Conservation (phyloP, 1,140 invertebrate species). For the Lordiphosa mommai region DNA sequence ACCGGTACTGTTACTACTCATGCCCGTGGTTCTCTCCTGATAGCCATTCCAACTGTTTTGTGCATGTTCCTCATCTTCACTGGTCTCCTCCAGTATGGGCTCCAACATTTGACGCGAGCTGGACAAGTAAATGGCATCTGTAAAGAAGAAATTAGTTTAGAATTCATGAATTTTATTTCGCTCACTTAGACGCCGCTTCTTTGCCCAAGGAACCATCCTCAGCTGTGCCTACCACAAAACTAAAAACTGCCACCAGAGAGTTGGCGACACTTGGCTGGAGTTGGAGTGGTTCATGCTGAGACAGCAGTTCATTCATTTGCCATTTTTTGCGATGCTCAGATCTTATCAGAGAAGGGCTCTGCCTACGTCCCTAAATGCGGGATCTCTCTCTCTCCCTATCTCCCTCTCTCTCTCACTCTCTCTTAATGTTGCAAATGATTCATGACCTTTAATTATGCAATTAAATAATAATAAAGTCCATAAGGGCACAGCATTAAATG, state of each 20-base stretch:
- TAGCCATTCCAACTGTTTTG: conserved; percentile 54
- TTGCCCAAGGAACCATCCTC: conserved; percentile 38
- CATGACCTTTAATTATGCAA: conserved; percentile 54
- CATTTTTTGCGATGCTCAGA: conserved; percentile 13
- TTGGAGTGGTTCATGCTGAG: conserved; percentile 1
- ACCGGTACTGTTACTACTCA: conserved; percentile 19
- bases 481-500: conserved; percentile 2
- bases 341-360: conserved; percentile 20
- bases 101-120: conserved; percentile 81
- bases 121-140: conserved; percentile 73
- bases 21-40: conserved; percentile 22
- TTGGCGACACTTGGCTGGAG: conserved; percentile 25
- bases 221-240: conserved; percentile 39
- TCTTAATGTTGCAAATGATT: conserved; percentile 17
- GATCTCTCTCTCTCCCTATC: background rate
- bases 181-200: conserved; percentile 28
- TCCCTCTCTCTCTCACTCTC: conserved; percentile 1
- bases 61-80: conserved; percentile 84
- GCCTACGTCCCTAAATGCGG: conserved; percentile 1
- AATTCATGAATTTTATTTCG: background rate
- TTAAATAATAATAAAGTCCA: conserved; percentile 56
- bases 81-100: conserved; percentile 87
- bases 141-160: conserved; percentile 17
- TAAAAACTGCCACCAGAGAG: conserved; percentile 13
- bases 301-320: conserved; percentile 17